These are phyloP conservation scores for Rhodophaea formosa DNA, from an alignment of 2,888 invertebrate species.

Conservation along the genomic window DNA sequence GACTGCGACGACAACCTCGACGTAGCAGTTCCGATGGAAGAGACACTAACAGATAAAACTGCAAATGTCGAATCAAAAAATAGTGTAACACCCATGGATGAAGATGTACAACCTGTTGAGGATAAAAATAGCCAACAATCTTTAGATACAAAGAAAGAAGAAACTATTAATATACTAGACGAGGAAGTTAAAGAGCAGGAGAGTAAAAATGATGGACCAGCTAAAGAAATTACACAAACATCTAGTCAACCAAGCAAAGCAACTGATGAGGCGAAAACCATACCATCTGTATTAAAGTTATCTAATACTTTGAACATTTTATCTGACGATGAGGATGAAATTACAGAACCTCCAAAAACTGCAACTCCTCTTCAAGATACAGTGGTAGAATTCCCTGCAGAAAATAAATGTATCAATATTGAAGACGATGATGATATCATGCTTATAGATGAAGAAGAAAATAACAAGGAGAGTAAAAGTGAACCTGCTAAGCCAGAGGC, in stretches of 20 bases:
- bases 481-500: constrained; percentile 24
- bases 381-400: constrained; percentile 24
- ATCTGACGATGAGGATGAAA: constrained; percentile 63
- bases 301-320: constrained; percentile 66
- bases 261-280: constrained; percentile 26
- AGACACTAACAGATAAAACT: background rate
- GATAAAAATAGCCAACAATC: background rate
- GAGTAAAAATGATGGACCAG: background rate
- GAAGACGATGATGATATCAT: constrained; percentile 73
- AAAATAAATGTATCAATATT: constrained; percentile 57
- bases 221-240: constrained; percentile 10
- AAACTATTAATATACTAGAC: background rate
- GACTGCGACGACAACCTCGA: background rate
- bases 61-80: background rate
- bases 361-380: constrained; percentile 23
- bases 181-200: background rate
- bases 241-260: background rate
- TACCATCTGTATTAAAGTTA: constrained; percentile 48
- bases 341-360: constrained; percentile 32
- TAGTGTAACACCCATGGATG: background rate
- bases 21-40: background rate
- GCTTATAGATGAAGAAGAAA: constrained; percentile 68
- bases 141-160: background rate
- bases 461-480: constrained; percentile 33
- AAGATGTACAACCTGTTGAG: background rate